Evolutionary conservation across 2,113 vertebrate species (phyloP).

Genomic region (Chrysochloris asiatica): DNA sequence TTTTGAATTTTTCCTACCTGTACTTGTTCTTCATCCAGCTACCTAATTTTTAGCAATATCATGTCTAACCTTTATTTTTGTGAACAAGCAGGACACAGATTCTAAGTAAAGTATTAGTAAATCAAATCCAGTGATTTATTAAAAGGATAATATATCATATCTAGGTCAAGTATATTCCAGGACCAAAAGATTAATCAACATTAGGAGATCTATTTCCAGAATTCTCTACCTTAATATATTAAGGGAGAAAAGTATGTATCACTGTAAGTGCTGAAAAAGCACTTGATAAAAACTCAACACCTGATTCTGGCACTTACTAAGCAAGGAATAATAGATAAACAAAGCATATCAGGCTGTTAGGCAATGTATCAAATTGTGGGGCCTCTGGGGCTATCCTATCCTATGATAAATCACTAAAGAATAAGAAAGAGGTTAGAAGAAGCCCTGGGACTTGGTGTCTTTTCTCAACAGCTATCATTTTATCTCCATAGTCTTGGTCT

Average conservation of each 20-base stretch:
- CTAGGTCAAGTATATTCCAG: constrained; percentile 38
- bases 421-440: constrained; percentile 12
- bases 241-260: constrained; percentile 47
- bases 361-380: constrained; percentile 40
- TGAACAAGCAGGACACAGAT: not conserved
- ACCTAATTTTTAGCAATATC: constrained; percentile 4
- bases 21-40: not conserved
- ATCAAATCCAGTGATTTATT: constrained; percentile 30
- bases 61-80: constrained; percentile 13
- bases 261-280: not conserved
- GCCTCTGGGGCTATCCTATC: not conserved
- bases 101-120: constrained; percentile 32
- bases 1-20: not conserved
- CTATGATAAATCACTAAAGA: constrained; percentile 27
- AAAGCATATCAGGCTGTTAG: constrained; percentile 19
- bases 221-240: constrained; percentile 35
- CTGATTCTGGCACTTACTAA: constrained; percentile 45
- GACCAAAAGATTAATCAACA: constrained; percentile 7
- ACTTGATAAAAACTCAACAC: constrained; percentile 54
- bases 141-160: constrained; percentile 39
- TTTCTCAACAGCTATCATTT: not conserved
- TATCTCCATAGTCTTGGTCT: not conserved
- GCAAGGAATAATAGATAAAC: constrained; percentile 46
- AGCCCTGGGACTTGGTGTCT: not conserved
- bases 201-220: constrained; percentile 23